A percentile compares a stretch with the other conserved stretches of the same genome.
These are phyloP conservation scores for Anthopleura xanthogrammica DNA, from an alignment of 92 coral and sea anemone genomes.

Conservation along the genomic window DNA sequence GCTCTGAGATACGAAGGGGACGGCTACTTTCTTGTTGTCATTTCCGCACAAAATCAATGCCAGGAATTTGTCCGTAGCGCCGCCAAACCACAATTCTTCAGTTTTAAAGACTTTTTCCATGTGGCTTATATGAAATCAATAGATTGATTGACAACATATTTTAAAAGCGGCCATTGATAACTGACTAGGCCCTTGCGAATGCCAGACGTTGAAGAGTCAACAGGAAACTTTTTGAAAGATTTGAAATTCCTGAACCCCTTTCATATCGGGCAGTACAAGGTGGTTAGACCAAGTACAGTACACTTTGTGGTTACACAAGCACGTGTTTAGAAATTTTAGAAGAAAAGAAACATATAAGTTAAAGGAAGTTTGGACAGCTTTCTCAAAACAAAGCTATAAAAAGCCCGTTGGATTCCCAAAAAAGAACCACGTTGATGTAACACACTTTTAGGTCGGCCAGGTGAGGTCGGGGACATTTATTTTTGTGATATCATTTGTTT, in stretches of 20 bases:
- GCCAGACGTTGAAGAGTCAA: slow-evolving; percentile 22
- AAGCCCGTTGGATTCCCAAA: slow-evolving; percentile 4
- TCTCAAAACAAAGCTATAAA: slow-evolving; percentile 24
- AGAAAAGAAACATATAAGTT: slow-evolving; percentile 14
- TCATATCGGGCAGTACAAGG: slow-evolving; percentile 1
- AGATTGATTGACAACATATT: background rate
- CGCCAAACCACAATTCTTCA: slow-evolving; percentile 42
- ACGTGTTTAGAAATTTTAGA: slow-evolving; percentile 13
- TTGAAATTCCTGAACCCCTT: slow-evolving; percentile 4
- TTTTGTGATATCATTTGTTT: background rate
- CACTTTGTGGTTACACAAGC: slow-evolving; percentile 17
- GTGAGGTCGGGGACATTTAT: slow-evolving; percentile 10
- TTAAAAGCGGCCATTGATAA: slow-evolving; percentile 10
- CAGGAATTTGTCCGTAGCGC: slow-evolving; percentile 27
- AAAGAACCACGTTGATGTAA: slow-evolving; percentile 14
- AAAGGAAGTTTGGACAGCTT: slow-evolving; percentile 22
- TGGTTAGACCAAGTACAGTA: slow-evolving; percentile 10
- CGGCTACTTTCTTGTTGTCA: slow-evolving; percentile 44
- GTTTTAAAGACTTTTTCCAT: slow-evolving; percentile 20
- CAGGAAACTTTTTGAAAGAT: slow-evolving; percentile 47
- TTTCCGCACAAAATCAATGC: slow-evolving; percentile 59
- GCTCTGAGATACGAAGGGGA: slow-evolving; percentile 16
- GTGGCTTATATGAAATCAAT: slow-evolving; percentile 30
- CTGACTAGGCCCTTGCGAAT: slow-evolving; percentile 10
- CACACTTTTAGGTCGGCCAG: background rate